Evolutionary conservation across 2,888 invertebrate genomes (phyloP), one percentile per base, ranked within the genome.

Genomic region (Pyrocoelia pectoralis): DNA sequence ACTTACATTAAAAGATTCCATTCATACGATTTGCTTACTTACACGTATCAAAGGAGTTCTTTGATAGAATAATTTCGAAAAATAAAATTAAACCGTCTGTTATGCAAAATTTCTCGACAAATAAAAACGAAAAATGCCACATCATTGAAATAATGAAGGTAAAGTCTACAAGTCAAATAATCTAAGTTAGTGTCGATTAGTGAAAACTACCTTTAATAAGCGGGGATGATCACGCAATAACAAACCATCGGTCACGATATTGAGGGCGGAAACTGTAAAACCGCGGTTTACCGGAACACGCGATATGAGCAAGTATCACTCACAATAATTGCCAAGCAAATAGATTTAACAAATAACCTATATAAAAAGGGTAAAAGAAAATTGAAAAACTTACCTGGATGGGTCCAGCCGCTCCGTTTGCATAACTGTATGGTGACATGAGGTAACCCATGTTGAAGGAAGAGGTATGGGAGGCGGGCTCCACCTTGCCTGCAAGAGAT

Each of bases 391-490:
- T 91, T 82, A 94, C 94, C 94, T 93, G 93, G 77, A 94, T 86
- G 78, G 89, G 88, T 82, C 92, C 92, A 76, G 91, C 90, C 73
- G 92, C 91, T 77, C 94, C 94, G 82, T 94, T 94, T 81, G 94
- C 89, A 86, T 94, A 94, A 72, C 93, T 89, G 83, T 94, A 94
- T 64, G 94, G 94, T 70, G 94, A 91, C 82, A 94, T 92, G 81
- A 94, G 88, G 87, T 95, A 95, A 79, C 94, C 94, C 93, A 94
- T 94, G 86, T 94, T 94, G 87, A 94, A 94, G 72, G 87, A 86
- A 71, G 90, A 88, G 74, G 91, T 89, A 80, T 91, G 92, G 68
- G 91, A 89, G 77, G 90, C 89, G 67, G 89, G 89, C 79, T 92
- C 92, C 83, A 91, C 89, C 87, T 91, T 91, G 84, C 90, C 91